Conservation (phyloP, 2,113 vertebrate species). For the Grallaria varia region DNA sequence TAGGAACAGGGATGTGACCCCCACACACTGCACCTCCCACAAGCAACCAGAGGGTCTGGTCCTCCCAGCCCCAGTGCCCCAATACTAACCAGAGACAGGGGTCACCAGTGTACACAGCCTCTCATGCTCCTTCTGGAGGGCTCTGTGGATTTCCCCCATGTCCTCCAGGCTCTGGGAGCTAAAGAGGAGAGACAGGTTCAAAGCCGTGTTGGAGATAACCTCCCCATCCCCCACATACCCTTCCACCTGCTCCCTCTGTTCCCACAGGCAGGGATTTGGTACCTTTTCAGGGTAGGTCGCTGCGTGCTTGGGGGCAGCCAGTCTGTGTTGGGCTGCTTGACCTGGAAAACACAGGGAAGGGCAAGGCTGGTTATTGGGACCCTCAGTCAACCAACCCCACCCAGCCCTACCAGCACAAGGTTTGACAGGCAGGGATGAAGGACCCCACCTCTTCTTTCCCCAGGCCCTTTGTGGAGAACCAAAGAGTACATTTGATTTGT, state of each 20-base stretch:
- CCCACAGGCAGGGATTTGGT: neutral
- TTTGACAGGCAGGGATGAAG: neutral
- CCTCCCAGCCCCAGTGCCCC: neutral
- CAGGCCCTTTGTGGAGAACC: neutral
- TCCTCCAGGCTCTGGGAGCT: conserved; percentile 91
- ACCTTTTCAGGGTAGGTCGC: conserved; percentile 85
- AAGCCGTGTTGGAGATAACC: neutral
- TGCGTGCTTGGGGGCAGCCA: conserved; percentile 82
- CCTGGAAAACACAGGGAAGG: conserved; percentile 68
- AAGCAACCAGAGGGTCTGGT: fast-evolving
- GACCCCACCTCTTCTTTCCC: neutral
- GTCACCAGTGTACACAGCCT: conserved; percentile 73
- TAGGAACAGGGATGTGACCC: neutral
- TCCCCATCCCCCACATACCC: neutral
- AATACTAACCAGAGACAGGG: conserved; percentile 82
- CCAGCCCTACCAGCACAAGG: neutral
- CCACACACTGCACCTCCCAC: neutral
- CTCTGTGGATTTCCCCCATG: conserved; percentile 76
- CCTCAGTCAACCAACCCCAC: neutral
- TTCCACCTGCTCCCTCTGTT: neutral
- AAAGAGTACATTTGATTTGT: neutral
- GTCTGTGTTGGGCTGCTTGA: conserved; percentile 87
- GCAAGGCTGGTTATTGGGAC: neutral
- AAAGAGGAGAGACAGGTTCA: neutral
- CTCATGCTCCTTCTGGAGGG: conserved; percentile 84